A percentile compares a stretch with the other conserved stretches of the same genome.
Evolutionary conservation across 2,888 invertebrate genomes (phyloP).

Genomic region (Andrena flavipes): DNA sequence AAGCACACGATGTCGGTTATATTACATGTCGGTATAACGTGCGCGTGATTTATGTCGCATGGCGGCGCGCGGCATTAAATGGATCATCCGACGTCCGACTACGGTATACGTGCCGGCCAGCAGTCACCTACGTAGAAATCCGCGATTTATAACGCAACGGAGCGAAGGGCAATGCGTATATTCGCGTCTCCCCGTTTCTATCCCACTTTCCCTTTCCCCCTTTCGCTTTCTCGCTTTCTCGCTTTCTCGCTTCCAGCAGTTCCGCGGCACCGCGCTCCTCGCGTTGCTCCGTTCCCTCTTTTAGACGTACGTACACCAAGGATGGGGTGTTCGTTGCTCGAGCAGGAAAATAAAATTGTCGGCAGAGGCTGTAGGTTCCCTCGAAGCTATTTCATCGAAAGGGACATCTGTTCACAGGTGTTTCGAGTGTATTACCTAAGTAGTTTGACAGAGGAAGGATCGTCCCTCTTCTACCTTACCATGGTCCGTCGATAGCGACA

Average conservation of each 20-base stretch:
- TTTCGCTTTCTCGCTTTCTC: constrained; percentile 51
- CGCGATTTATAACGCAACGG: constrained; percentile 75
- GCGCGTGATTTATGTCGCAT: constrained; percentile 74
- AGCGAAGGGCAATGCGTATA: constrained; percentile 67
- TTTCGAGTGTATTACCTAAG: not conserved
- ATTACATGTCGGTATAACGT: constrained; percentile 76
- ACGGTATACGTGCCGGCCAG: constrained; percentile 68
- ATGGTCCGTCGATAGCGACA: not conserved
- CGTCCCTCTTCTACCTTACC: not conserved
- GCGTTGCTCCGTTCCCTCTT: constrained; percentile 9
- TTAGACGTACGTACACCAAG: not conserved
- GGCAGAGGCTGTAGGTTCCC: not conserved
- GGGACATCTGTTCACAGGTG: not conserved
- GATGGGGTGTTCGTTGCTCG: not conserved
- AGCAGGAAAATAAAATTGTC: not conserved
- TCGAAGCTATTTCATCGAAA: constrained; percentile 9
- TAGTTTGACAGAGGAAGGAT: not conserved
- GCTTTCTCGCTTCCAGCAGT: constrained; percentile 28
- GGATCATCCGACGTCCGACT: constrained; percentile 75
- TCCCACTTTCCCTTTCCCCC: constrained; percentile 51
- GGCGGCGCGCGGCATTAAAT: constrained; percentile 75
- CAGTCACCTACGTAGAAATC: constrained; percentile 75
- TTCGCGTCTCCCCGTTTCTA: constrained; percentile 49
- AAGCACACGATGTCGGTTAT: constrained; percentile 74
- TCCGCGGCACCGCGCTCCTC: constrained; percentile 22